Percentiles rank a stretch among this genome's conserved stretches.
Evolutionary conservation across 2,888 invertebrate species (phyloP).

Genomic region (Cryptocephalus primarius): DNA sequence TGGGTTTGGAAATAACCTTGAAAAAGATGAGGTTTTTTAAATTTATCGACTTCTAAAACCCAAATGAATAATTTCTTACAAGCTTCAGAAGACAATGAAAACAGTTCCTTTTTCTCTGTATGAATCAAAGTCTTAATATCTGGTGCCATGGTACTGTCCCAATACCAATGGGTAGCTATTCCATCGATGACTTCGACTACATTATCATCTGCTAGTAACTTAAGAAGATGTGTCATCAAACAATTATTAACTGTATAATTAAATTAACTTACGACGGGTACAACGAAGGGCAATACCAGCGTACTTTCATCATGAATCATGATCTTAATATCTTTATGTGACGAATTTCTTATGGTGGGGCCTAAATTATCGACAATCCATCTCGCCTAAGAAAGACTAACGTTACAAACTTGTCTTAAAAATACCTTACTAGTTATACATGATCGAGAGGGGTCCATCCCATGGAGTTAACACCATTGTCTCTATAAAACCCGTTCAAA

Average conservation of each 20-base stretch:
- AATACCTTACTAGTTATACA: too few species aligned
- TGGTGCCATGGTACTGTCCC: conserved; percentile 47
- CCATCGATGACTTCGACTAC: conserved; percentile 52
- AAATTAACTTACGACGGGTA: conserved; percentile 7
- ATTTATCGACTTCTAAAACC: too few species aligned
- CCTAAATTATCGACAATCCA: conserved; percentile 67
- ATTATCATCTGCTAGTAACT: background rate
- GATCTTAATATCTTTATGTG: conserved; percentile 52
- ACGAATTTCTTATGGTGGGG: conserved; percentile 51
- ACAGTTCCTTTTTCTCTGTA: conserved; percentile 51
- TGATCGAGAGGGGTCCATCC: conserved; percentile 9
- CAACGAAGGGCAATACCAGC: conserved; percentile 43
- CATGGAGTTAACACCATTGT: conserved; percentile 10
- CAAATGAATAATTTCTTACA: conserved; percentile 46
- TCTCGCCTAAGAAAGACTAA: conserved; percentile 40
- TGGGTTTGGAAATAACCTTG: background rate
- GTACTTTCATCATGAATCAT: conserved; percentile 70
- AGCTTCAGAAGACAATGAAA: conserved; percentile 69
- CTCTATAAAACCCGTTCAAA: conserved; percentile 33
- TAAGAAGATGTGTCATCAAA: background rate
- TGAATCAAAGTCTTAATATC: conserved; percentile 48
- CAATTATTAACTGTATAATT: too few species aligned
- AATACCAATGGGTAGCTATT: conserved; percentile 73
- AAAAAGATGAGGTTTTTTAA: background rate
- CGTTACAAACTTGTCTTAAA: too few species aligned